Evolutionary conservation across 2,888 invertebrate genomes (phyloP).

Genomic region (Papilio demoleus): DNA sequence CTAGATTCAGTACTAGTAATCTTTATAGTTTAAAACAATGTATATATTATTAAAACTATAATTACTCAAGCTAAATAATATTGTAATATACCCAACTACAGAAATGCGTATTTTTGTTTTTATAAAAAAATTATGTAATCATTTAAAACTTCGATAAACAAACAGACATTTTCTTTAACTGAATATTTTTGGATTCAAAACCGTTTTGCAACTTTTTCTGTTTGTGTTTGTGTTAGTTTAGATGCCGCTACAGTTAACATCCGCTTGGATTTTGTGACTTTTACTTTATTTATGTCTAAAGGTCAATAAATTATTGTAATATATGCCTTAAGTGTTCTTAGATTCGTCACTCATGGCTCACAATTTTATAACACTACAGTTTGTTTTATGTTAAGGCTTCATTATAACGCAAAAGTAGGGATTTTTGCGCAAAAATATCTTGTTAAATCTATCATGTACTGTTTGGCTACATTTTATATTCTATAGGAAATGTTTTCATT

Average conservation of each 20-base stretch:
- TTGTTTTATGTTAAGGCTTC: no score
- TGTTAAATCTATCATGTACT: no score
- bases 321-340: constrained; percentile 19
- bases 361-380: neutral
- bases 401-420: no score
- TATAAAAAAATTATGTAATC: neutral
- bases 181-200: constrained; percentile 17
- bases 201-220: constrained; percentile 37
- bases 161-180: constrained; percentile 29
- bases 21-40: no score
- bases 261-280: constrained; percentile 38
- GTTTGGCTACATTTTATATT: no score
- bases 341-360: constrained; percentile 28
- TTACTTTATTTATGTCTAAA: constrained; percentile 41
- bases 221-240: constrained; percentile 46
- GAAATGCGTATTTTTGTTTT: neutral
- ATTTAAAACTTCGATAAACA: constrained; percentile 11
- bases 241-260: constrained; percentile 49
- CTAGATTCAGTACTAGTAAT: neutral
- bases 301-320: constrained; percentile 24
- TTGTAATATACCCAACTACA: no score
- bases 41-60: no score
- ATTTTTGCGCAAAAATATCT: no score
- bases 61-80: no score
- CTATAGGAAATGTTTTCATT: no score